phyloP scores from a whole-genome alignment of 1,140 invertebrate genomes.

The Apocrypta bakeri region DNA sequence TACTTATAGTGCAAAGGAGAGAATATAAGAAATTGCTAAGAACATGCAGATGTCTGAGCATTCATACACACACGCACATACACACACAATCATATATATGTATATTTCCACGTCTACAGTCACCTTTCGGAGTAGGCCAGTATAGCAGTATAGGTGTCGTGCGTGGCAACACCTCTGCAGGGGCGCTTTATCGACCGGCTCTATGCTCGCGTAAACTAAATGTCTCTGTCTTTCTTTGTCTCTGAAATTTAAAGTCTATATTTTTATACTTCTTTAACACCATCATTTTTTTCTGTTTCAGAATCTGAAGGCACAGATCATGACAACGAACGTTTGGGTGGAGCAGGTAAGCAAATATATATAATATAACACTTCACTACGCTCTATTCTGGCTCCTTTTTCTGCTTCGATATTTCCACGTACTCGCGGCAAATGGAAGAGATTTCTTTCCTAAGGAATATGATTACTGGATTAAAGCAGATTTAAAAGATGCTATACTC shows the following conservation, averaged over 20 bases:
- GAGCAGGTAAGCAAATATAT: slow-evolving; percentile 85
- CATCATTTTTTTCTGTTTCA: slow-evolving; percentile 80
- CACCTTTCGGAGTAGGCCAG: background rate
- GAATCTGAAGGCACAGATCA: slow-evolving; percentile 97
- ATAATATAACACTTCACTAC: background rate
- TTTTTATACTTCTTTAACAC: slow-evolving; percentile 15
- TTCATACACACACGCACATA: no score
- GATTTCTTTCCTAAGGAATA: background rate
- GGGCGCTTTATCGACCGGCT: slow-evolving; percentile 18
- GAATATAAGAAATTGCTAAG: no score
- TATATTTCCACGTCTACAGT: no score
- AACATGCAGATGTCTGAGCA: no score
- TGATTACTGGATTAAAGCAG: background rate
- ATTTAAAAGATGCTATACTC: background rate
- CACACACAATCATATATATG: no score
- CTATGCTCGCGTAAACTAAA: background rate
- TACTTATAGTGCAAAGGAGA: no score
- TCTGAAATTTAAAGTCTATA: background rate
- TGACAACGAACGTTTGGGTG: slow-evolving; percentile 98
- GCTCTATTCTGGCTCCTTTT: background rate
- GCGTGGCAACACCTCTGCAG: slow-evolving; percentile 48
- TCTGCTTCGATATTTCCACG: background rate
- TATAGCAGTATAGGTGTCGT: slow-evolving; percentile 33
- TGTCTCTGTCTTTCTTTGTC: background rate
- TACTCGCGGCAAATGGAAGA: no score